Evolutionary conservation across 1,140 invertebrate genomes (phyloP), one percentile per base, ranked within the genome.

Genomic region (Ceratitis capitata): DNA sequence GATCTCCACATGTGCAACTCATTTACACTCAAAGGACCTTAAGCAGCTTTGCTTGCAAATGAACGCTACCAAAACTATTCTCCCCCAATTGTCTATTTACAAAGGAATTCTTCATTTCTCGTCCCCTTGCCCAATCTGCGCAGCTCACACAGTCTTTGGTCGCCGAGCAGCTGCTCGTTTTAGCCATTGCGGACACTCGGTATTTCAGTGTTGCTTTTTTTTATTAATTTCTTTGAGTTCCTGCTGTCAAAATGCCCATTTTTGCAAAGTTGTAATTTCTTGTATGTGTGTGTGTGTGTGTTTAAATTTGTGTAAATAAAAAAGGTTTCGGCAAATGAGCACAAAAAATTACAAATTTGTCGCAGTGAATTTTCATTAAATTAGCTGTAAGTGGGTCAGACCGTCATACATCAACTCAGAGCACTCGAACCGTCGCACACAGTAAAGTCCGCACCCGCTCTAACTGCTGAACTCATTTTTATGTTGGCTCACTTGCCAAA

Each of bases 281-380:
- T 51, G n/a, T n/a, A n/a, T n/a, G n/a, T n/a, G n/a, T n/a, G n/a
- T n/a, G n/a, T n/a, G n/a, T n/a, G n/a, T n/a, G n/a, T n/a, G n/a
- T n/a, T n/a, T n/a, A n/a, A n/a, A n/a, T n/a, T 83, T 83, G 82
- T 83, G 23, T 19, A 23, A 19, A 53, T 26, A 51, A 9, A 58
- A 58, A 51, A 51, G 53, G 14, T 12, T 29, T 23, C 19, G 32
- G 61, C 32, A 35, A 69, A 69, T 39, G 42, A 78, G n/a, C 35
- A 35, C 12, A 78, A 78, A 78, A 78, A 78, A 45, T 45, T 42
- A 35, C 35, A 78, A 12, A 23, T 58, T 83, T 83, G 82, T 42
- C 82, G 82, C 82, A 83, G 82, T 83, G 82, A 83, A 58, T 83
- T 83, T 58, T 83, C 82, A 83, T 83, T 83, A 83, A 83, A 83